phyloP scores from a whole-genome alignment of 30 jellyfish, hydroid and myxozoan genomes.

The Catostylus mosaicus region DNA sequence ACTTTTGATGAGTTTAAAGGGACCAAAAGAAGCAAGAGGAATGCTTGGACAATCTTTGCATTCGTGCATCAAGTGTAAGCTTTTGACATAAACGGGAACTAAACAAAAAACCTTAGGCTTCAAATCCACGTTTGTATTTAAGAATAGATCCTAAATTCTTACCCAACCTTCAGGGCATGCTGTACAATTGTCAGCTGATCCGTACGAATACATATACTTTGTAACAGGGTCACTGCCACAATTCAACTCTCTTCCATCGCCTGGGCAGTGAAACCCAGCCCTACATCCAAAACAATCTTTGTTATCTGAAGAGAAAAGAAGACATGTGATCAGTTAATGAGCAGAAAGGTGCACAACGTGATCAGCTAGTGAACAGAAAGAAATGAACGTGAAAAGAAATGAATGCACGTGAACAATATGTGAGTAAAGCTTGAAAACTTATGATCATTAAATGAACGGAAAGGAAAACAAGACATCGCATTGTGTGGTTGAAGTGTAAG shows the following conservation, averaged over 20 bases:
- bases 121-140: too few relatives aligned
- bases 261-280: slow-evolving; percentile 91
- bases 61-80: neutral
- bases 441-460: too few relatives aligned
- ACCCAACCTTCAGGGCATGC: slow-evolving; percentile 95
- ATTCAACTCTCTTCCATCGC: slow-evolving; percentile 76
- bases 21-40: too few relatives aligned
- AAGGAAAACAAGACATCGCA: too few relatives aligned
- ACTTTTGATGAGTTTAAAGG: too few relatives aligned
- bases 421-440: too few relatives aligned
- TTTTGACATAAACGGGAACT: neutral
- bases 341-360: neutral
- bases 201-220: slow-evolving; percentile 78
- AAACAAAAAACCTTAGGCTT: too few relatives aligned
- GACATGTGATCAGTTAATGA: neutral
- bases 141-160: neutral
- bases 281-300: slow-evolving; percentile 85
- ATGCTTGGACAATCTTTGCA: too few relatives aligned
- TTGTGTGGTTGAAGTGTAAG: too few relatives aligned
- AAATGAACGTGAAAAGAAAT: too few relatives aligned
- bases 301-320: slow-evolving; percentile 45
- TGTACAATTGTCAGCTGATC: slow-evolving; percentile 74
- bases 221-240: slow-evolving; percentile 82
- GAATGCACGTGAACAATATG: too few relatives aligned
- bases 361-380: neutral